Conservation (phyloP, 2,113 vertebrate species). For the Chamaetylas fuelleborni region DNA sequence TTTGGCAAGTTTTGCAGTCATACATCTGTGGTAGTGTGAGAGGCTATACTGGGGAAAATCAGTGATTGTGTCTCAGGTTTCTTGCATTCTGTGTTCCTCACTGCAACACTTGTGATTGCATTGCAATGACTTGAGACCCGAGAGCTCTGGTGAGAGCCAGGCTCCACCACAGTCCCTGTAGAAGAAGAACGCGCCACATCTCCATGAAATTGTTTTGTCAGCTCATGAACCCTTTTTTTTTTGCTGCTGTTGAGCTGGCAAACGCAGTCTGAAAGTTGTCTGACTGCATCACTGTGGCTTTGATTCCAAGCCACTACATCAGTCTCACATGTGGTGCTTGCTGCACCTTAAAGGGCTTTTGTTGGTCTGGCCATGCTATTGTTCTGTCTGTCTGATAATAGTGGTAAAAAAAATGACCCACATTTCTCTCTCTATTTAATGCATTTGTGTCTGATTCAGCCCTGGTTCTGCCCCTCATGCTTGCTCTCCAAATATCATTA, state of each 20-base stretch:
- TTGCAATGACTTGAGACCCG: neutral
- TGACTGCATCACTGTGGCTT: neutral
- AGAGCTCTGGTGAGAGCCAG: neutral
- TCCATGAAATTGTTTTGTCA: neutral
- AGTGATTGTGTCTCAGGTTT: neutral
- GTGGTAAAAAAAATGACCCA: neutral
- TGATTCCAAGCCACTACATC: neutral
- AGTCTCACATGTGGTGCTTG: accelerated
- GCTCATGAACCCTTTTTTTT: neutral
- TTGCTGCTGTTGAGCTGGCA: neutral
- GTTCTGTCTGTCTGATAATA: neutral
- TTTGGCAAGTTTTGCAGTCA: neutral
- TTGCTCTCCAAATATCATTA: neutral
- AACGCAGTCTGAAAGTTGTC: neutral
- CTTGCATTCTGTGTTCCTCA: accelerated
- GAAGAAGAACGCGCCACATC: neutral
- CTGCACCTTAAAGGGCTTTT: neutral
- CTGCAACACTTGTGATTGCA: neutral
- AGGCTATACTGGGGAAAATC: neutral
- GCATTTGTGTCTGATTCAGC: neutral
- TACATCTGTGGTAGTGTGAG: neutral
- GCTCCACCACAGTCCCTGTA: neutral
- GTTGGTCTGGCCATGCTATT: neutral
- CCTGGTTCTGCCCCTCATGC: neutral
- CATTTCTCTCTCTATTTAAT: neutral